Conservation (phyloP, 2,888 invertebrate genomes). For the Cryptocephalus primarius region DNA sequence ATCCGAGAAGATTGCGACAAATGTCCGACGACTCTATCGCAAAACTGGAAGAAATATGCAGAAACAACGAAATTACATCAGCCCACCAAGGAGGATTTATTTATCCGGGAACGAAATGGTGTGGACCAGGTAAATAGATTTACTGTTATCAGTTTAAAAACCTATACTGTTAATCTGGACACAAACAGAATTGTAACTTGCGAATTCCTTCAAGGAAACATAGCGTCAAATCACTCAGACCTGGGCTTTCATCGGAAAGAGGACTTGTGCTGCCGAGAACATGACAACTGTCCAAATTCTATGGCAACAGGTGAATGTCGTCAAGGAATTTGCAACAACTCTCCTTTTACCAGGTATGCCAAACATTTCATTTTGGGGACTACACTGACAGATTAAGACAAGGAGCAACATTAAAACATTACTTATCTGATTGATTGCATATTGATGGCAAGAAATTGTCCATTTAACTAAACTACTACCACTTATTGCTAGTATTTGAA, state of each 20-base stretch:
- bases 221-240: slow-evolving; percentile 51
- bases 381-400: too few species aligned
- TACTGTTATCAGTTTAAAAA: background rate
- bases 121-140: slow-evolving; percentile 48
- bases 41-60: slow-evolving; percentile 48
- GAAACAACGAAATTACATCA: slow-evolving; percentile 20
- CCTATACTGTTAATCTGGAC: background rate
- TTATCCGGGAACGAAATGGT: slow-evolving; percentile 68
- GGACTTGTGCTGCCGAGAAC: slow-evolving; percentile 63
- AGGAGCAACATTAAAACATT: too few species aligned
- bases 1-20: slow-evolving; percentile 45
- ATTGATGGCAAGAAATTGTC: too few species aligned
- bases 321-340: slow-evolving; percentile 56
- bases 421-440: too few species aligned
- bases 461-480: too few species aligned
- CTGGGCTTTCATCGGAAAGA: slow-evolving; percentile 52
- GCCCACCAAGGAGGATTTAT: slow-evolving; percentile 41
- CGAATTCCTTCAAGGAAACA: slow-evolving; percentile 36
- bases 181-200: background rate
- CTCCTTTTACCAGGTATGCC: slow-evolving; percentile 47
- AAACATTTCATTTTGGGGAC: background rate
- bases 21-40: slow-evolving; percentile 49
- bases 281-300: slow-evolving; percentile 57
- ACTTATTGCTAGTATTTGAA: too few species aligned
- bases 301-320: slow-evolving; percentile 49